Conservation (phyloP, 1,140 invertebrate species). For the Drosophila simulans region DNA sequence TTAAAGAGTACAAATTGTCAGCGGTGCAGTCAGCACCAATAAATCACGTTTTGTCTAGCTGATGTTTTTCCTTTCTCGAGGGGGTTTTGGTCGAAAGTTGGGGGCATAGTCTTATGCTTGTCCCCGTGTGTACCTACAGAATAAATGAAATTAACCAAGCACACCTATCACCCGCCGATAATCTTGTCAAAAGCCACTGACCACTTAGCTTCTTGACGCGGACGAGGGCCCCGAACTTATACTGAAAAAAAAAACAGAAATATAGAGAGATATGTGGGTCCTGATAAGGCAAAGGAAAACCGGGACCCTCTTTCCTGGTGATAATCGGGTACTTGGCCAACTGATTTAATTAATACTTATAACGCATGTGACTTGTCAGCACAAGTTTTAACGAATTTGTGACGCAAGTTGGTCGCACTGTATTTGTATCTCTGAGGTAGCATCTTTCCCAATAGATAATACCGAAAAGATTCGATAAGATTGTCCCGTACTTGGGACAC, state of each 20-base stretch:
- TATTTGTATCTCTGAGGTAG: conserved; percentile 50
- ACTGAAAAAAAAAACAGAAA: conserved; percentile 24
- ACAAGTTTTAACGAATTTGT: conserved; percentile 40
- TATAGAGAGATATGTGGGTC: conserved; percentile 26
- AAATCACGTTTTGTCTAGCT: conserved; percentile 78
- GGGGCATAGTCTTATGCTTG: conserved; percentile 34
- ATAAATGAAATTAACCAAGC: conserved; percentile 74
- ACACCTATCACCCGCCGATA: conserved; percentile 55
- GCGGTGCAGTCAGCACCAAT: conserved; percentile 51
- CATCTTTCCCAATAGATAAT: conserved; percentile 55
- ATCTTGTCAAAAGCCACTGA: conserved; percentile 65
- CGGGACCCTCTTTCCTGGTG: conserved; percentile 3
- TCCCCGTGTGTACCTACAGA: conserved; percentile 44
- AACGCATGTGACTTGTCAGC: conserved; percentile 71
- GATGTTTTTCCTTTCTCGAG: conserved; percentile 63
- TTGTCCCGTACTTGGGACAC: conserved; percentile 11
- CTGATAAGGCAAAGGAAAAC: conserved; percentile 7
- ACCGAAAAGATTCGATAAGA: conserved; percentile 52
- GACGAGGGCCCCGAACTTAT: conserved; percentile 28
- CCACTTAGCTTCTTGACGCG: conserved; percentile 43
- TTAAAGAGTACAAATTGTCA: conserved; percentile 78
- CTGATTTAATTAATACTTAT: conserved; percentile 82
- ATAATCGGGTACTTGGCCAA: conserved; percentile 33
- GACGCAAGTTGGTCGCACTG: conserved; percentile 56
- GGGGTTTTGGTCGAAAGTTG: conserved; percentile 9